phyloP scores from a whole-genome alignment of 1,140 invertebrate genomes.

The Gonatopus flavifemur region DNA sequence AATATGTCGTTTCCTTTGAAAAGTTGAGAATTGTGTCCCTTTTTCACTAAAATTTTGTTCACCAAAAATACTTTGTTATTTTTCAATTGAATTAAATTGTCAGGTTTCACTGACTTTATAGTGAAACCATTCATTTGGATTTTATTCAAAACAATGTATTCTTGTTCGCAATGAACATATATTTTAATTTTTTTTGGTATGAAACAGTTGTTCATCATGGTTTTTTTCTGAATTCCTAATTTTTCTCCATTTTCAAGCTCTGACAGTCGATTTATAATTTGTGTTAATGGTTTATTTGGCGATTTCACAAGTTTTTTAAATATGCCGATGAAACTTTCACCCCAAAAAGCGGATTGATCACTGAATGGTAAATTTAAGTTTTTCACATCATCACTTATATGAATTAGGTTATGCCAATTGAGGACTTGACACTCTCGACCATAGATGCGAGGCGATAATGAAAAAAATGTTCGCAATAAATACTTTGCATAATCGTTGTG shows the following conservation, averaged over 20 bases:
- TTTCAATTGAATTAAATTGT: not conserved
- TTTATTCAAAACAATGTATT: not conserved
- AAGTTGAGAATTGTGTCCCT: not conserved
- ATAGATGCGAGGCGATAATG: slow-evolving; percentile 6
- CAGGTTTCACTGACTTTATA: not conserved
- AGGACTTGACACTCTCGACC: slow-evolving; percentile 16
- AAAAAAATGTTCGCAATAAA: slow-evolving; percentile 16
- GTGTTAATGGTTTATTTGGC: not conserved
- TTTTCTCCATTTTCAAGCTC: not conserved
- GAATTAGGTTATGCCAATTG: slow-evolving; percentile 25
- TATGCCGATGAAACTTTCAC: no score
- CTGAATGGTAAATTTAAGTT: slow-evolving; percentile 9
- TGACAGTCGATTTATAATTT: not conserved
- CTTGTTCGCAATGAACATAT: not conserved
- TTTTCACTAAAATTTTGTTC: not conserved
- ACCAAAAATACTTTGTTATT: not conserved
- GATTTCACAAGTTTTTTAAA: not conserved
- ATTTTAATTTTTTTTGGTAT: not conserved
- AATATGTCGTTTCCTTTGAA: not conserved
- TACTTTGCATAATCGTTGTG: slow-evolving; percentile 11
- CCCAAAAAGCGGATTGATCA: no score
- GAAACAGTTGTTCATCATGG: not conserved
- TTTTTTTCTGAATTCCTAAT: not conserved
- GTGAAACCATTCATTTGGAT: not conserved
- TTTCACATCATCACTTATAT: slow-evolving; percentile 19